Base-by-base conservation (phyloP, 2,113 vertebrate species). In the Morone saxatilis region DNA sequence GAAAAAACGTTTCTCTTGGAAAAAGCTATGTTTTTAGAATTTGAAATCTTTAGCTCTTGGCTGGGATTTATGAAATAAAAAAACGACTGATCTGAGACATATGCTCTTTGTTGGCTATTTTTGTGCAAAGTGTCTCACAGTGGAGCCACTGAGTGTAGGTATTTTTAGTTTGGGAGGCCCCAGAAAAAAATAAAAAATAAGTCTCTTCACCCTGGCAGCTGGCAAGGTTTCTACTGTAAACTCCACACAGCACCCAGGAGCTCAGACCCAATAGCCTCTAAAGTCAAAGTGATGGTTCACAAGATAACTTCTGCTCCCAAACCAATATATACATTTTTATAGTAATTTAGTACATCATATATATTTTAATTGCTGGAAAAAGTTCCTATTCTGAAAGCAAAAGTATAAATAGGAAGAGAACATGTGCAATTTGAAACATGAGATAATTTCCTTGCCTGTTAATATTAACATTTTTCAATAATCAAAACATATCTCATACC, bases 111-210 rank as follows among this genome's bases (percentile, higher is more conserved):
- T 71, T 67, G 31, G 20, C 11, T 31, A 61, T 67, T 86, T 85
- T 59, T 62, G 61, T 71, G 36, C 40, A 76, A 71, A 85, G 25
- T 66, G 47, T 76, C 9, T 67, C 61, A 17, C 7, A 17, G 19
- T 25, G 9, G 22, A 50, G 8, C 31, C 4, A 43, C 6, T 60
- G 36, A 56, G n/a, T 16, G 48, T 17, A 36, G 31, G 3, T 77
- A 86, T 78, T 86, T 86, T 81, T 75, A 78, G 63, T 14, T 4
- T 22, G 8, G 38, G 38, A 72, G 10, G 41, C 41, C 63, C 45
- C 40, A 51, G 69, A 53, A n/a, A 53, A 57, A 12, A 41, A 51
- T 63, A 53, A n/a, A 53, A 57, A 12, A 41, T 22, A 63, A 20
- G 20, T 59, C 17, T 13, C 20, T 62, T 56, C 13, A 43, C 31